Conservation (phyloP, 2,888 invertebrate species). For the Phlogophora meticulosa region DNA sequence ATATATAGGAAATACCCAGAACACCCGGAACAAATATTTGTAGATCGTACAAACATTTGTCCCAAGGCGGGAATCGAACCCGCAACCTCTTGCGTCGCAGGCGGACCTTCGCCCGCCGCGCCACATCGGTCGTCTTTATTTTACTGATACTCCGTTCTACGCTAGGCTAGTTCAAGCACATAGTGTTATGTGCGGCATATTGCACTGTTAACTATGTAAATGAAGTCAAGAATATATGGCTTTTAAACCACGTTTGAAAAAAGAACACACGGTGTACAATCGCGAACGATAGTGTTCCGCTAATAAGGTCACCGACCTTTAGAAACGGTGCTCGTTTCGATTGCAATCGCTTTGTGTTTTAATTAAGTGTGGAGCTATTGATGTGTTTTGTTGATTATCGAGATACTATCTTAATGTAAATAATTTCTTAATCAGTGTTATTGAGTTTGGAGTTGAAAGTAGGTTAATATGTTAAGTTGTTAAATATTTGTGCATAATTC, state of each 20-base stretch:
- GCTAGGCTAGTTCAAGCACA: too few species aligned
- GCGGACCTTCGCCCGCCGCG: too few species aligned
- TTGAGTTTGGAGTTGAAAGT: slow-evolving; percentile 33
- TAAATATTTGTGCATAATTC: background rate
- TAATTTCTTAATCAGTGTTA: slow-evolving; percentile 58
- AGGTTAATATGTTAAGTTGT: slow-evolving; percentile 28
- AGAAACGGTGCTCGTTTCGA: slow-evolving; percentile 54
- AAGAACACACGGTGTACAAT: slow-evolving; percentile 56
- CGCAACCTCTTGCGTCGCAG: too few species aligned
- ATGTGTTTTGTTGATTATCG: slow-evolving; percentile 55
- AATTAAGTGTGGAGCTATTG: slow-evolving; percentile 60
- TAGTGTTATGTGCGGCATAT: too few species aligned
- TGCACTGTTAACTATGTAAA: too few species aligned
- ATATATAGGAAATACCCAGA: too few species aligned
- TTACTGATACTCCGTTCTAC: too few species aligned
- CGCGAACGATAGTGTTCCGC: slow-evolving; percentile 77
- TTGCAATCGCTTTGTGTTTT: slow-evolving; percentile 66
- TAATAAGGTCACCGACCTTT: slow-evolving; percentile 81
- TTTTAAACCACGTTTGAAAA: slow-evolving; percentile 57
- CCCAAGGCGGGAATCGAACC: too few species aligned
- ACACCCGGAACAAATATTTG: too few species aligned
- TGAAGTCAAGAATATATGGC: too few species aligned
- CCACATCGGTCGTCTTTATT: too few species aligned
- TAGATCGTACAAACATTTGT: too few species aligned
- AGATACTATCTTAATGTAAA: slow-evolving; percentile 66